Base-by-base conservation (phyloP, 2,888 invertebrate species). In the Eupeodes latifasciatus region DNA sequence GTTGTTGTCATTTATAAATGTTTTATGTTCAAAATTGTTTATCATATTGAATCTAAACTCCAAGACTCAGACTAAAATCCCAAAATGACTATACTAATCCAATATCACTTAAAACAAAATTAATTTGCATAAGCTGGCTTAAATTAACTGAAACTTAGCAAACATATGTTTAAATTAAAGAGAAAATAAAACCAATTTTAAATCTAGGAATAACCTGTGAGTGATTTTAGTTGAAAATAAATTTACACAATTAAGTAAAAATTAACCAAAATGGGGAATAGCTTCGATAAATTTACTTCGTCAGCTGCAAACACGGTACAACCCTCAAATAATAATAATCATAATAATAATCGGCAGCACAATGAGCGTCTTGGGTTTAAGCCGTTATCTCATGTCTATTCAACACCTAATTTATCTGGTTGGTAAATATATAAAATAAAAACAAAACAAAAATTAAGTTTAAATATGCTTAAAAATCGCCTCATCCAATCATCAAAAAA, bases 331-430 rank as follows among this genome's bases (percentile, higher is more conserved):
- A 66, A 27, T 27, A 27, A 27, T 27, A 27, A 27, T 27, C 2
- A 40, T 59, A 27, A 27, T 27, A 27, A 27, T 27, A 27, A 40
- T 59, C 85, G 51, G 74, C 78, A 67, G 57, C 71, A 36, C 69
- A 86, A 75, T 59, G 85, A 83, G 11, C 75, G 71, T 40, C 64
- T 62, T 40, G 69, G 78, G 71, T 78, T 85, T 40, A 91, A 90
- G 16, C 78, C 89, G 72, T 76, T 92, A 69, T 90, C 91, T 78
- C 92, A 93, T 90, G 92, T 92, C 71, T 92, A 90, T 79, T 93
- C 93, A 75, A 91, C 93, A 34, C 93, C 93, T 64, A 92, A 92
- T 90, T 90, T 93, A 64, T 91, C 92, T 85, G 93, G 93, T 93
- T 92, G 90, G 93, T 92, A 91, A 72, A 62, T n/a, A 84, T 61